Base-by-base conservation (phyloP, 2,797 vertebrate genomes). In the Eulemur mongoz region DNA sequence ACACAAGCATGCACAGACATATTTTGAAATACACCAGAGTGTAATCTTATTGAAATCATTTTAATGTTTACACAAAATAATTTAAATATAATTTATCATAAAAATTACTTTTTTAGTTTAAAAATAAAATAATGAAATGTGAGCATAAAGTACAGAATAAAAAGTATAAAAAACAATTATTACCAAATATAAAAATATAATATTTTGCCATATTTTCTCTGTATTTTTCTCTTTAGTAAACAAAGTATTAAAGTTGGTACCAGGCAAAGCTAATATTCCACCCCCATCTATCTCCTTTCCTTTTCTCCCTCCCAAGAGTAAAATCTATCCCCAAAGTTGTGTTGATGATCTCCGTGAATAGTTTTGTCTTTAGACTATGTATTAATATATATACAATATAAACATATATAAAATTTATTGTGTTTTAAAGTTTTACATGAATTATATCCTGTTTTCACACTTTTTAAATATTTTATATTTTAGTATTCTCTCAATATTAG, bases 101-200 rank as follows among this genome's bases (percentile, higher is more conserved):
- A n/a, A 69, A 95, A 83, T 78, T 57, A 35, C 9, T 32, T 35
- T 22, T 69, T 59, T 38, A 14, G 17, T 52, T 92, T 35, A 52
- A 75, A 63, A 63, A 25, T 59, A 52, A 32, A 94, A 25, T 54
- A 91, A 75, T 10, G n/a, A 72, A 89, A 45, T 81, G 15, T 4
- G 84, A 52, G 25, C 11, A 81, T n/a, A 89, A 88, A 69, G 4
- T 67, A 52, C 32, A 59, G 70, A 73, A 67, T 50, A 75, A 86
- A 72, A 92, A 83, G 4, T 43, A 43, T 35, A 70, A 45, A 45
- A 45, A 45, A 65, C 30, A 93, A 23, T 93, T 70, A 61, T 57
- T 23, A 65, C 1, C 17, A n/a, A 52, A 11, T 23, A 61, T 30
- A 40, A 91, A 14, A 10, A 69, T 9, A 43, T 5, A 81, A 57